Percentiles rank a stretch among this genome's conserved stretches.
phyloP scores from a whole-genome alignment of 1,140 invertebrate species.

The Euwallacea fornicatus region DNA sequence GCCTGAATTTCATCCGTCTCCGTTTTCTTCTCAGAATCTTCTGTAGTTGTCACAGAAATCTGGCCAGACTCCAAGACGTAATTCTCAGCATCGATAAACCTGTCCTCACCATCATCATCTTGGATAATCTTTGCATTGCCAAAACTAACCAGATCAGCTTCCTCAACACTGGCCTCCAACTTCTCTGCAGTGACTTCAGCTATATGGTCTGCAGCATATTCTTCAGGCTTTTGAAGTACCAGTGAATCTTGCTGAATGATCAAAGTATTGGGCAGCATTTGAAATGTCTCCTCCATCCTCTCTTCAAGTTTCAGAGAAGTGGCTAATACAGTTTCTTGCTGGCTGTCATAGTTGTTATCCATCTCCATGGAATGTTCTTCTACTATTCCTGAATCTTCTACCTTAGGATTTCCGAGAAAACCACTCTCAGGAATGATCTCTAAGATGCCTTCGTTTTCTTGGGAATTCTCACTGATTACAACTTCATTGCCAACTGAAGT shows the following conservation, averaged over 20 bases:
- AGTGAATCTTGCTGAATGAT: slow-evolving; percentile 52
- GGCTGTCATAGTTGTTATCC: slow-evolving; percentile 1
- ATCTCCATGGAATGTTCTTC: slow-evolving; percentile 14
- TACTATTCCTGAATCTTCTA: background rate
- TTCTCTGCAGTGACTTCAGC: slow-evolving; percentile 48
- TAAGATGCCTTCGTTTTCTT: background rate
- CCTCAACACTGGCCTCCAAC: slow-evolving; percentile 52
- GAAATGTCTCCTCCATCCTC: slow-evolving; percentile 39
- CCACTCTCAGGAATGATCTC: background rate
- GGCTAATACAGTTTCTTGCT: slow-evolving; percentile 2
- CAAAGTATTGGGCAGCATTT: slow-evolving; percentile 49
- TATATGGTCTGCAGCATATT: slow-evolving; percentile 31
- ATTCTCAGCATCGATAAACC: slow-evolving; percentile 55
- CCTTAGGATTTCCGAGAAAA: background rate
- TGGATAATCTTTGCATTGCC: slow-evolving; percentile 42
- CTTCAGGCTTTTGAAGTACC: slow-evolving; percentile 43
- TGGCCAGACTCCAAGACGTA: slow-evolving; percentile 55
- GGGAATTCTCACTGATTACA: background rate
- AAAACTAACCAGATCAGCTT: slow-evolving; percentile 51
- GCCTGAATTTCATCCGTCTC: slow-evolving; percentile 49
- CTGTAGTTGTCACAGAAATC: slow-evolving; percentile 44
- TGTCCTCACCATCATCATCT: slow-evolving; percentile 51
- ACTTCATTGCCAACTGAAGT: slow-evolving; percentile 1
- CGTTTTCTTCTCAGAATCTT: slow-evolving; percentile 43
- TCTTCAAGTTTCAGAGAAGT: slow-evolving; percentile 26